Percentiles rank a stretch among this genome's conserved stretches.
These are phyloP conservation scores for Sebastes kiyomatsui DNA, from an alignment of 2,797 vertebrate species.

Conservation along the genomic window DNA sequence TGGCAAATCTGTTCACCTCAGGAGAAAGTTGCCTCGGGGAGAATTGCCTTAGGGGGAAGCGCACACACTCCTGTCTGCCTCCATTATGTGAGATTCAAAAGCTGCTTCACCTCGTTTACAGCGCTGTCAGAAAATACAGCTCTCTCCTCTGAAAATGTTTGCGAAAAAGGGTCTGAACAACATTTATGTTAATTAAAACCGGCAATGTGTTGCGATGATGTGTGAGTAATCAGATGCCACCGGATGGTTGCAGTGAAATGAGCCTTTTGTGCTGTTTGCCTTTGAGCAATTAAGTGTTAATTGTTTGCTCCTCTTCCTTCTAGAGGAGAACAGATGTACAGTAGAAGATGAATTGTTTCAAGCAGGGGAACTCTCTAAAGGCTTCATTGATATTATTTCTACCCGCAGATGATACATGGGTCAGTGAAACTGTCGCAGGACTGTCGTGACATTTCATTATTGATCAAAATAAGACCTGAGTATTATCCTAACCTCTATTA, in stretches of 20 bases:
- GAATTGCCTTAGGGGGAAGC: slow-evolving; percentile 48
- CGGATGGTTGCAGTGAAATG: slow-evolving; percentile 37
- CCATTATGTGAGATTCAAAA: slow-evolving; percentile 68
- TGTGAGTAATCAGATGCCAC: slow-evolving; percentile 42
- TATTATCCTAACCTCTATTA: slow-evolving; percentile 51
- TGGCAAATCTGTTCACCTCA: slow-evolving; percentile 73
- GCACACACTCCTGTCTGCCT: slow-evolving; percentile 50
- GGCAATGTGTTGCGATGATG: slow-evolving; percentile 23
- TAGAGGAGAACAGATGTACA: slow-evolving; percentile 42
- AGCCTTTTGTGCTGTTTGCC: slow-evolving; percentile 48
- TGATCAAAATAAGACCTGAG: slow-evolving; percentile 40
- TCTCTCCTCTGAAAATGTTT: slow-evolving; percentile 51
- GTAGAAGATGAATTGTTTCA: slow-evolving; percentile 26
- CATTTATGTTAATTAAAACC: slow-evolving; percentile 50
- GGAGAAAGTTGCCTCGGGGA: slow-evolving; percentile 62
- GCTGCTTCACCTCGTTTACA: slow-evolving; percentile 65
- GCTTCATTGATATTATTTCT: slow-evolving; percentile 2
- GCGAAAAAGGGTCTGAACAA: slow-evolving; percentile 16
- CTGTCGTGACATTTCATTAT: slow-evolving; percentile 47
- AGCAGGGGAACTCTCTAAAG: slow-evolving; percentile 26
- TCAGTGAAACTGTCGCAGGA: slow-evolving; percentile 14
- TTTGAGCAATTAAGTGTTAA: slow-evolving; percentile 60
- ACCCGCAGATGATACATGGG: slow-evolving; percentile 26
- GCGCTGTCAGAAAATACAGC: slow-evolving; percentile 52
- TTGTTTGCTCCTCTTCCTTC: slow-evolving; percentile 27